Percentiles rank a stretch among this genome's conserved stretches.
phyloP scores from a whole-genome alignment of 2,888 invertebrate species.

The Eulithis prunata region DNA sequence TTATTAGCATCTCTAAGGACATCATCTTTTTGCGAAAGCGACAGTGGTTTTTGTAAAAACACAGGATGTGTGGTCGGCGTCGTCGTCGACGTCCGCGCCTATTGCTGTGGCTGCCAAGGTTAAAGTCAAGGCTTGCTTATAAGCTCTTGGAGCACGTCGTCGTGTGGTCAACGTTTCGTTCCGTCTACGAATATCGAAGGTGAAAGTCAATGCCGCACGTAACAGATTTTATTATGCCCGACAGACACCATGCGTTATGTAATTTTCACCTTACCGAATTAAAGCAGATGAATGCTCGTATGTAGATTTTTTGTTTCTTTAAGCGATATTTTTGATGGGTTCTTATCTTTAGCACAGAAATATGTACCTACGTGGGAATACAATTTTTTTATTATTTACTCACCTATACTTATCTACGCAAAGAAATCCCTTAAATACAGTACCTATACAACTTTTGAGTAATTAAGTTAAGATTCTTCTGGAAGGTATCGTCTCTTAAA shows the following conservation, averaged over 20 bases:
- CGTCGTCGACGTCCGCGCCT: conserved; percentile 18
- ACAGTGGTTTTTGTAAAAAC: neutral
- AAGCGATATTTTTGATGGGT: no score
- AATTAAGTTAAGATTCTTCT: no score
- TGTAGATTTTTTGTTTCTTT: no score
- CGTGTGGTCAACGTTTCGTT: conserved; percentile 40
- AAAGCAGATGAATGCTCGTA: neutral
- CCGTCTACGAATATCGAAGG: conserved; percentile 56
- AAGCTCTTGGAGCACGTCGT: conserved; percentile 57
- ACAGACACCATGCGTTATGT: conserved; percentile 48
- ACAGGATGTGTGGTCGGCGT: conserved; percentile 10
- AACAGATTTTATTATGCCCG: conserved; percentile 50
- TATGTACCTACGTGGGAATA: no score
- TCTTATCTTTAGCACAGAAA: no score
- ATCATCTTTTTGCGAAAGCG: neutral
- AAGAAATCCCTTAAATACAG: no score
- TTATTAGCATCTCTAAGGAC: no score
- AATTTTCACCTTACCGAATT: conserved; percentile 7
- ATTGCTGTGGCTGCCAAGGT: conserved; percentile 29
- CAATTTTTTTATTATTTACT: no score
- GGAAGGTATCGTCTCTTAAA: no score
- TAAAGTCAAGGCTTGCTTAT: conserved; percentile 58
- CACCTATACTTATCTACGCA: no score
- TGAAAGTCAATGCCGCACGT: conserved; percentile 68
- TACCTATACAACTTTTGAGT: no score